Evolutionary conservation across 2,888 invertebrate species (phyloP), one percentile per base, ranked within the genome.

Genomic region (Acleris emargana): DNA sequence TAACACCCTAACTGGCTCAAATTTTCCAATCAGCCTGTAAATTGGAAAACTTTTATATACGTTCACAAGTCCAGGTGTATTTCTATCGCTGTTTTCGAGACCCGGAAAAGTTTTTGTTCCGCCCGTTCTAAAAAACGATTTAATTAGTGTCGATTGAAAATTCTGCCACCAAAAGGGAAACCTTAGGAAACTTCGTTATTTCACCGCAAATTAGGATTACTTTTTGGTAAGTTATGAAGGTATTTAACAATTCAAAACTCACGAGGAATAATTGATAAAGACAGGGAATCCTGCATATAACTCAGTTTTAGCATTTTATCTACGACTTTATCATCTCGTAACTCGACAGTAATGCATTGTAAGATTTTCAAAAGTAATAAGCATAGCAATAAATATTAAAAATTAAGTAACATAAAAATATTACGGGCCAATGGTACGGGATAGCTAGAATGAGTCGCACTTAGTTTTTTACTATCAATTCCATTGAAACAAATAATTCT

Each of bases 31-130:
- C 91, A 91, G 84, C 87, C 87, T 86, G 86, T 91, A 92, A 91
- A 91, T 92, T 91, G 90, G 92, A 91, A 91, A 92, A 91, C 88
- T 91, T 91, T 91, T 91, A 91, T 91, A 88, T 91, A 85, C 90
- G 88, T 88, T 88, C 86, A 83, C 89, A 88, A 88, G 90, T 89
- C 91, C 91, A 91, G 91, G 91, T 88, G 86, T 89, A 88, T 89
- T 91, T 88, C 89, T 89, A 89, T 84, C 85, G 89, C 77, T 78
- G 80, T 72, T 78, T 80, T 76, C 76, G 78, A 79, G 73, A 76
- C 71, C 72, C 70, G 76, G 74, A 74, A 76, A 86, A 89, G 80
- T 87, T 90, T 91, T 89, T 89, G 86, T 83, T 82, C 82, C 70
- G 58, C 25, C 76, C 76, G 77, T 76, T 79, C 76, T 73, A 81